A percentile compares a stretch with the other conserved stretches of the same genome.
phyloP scores from a whole-genome alignment of 2,888 invertebrate species.

The Aphodius granarius region DNA sequence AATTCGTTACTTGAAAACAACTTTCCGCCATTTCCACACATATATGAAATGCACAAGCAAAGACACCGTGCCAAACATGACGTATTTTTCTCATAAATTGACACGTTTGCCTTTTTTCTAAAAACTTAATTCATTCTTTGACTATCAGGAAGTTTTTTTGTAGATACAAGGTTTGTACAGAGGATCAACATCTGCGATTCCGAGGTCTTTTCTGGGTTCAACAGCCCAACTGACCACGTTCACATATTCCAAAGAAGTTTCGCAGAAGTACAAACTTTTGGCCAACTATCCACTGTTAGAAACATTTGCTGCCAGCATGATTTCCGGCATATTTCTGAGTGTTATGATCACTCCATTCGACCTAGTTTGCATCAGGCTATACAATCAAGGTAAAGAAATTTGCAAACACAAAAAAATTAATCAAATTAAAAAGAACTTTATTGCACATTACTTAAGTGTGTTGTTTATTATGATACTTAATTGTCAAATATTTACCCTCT shows the following conservation, averaged over 20 bases:
- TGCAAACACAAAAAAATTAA: slow-evolving; percentile 42
- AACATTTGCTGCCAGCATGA: slow-evolving; percentile 71
- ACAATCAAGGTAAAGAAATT: slow-evolving; percentile 72
- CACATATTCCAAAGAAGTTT: slow-evolving; percentile 67
- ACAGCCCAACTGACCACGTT: slow-evolving; percentile 84
- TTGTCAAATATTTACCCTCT: not conserved
- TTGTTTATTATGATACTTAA: not conserved
- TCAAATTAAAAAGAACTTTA: slow-evolving; percentile 31
- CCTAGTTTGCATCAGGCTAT: slow-evolving; percentile 82
- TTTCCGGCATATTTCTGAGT: slow-evolving; percentile 79
- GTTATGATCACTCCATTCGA: slow-evolving; percentile 86
- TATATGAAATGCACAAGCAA: no score
- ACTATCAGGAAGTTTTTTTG: no score
- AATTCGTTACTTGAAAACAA: no score
- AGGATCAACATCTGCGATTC: slow-evolving; percentile 73
- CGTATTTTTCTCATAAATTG: no score
- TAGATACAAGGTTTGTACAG: slow-evolving; percentile 72
- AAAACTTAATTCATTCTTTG: no score
- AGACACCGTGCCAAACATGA: no score
- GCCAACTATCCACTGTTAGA: slow-evolving; percentile 62
- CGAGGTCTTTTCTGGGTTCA: slow-evolving; percentile 78
- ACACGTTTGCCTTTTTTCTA: no score
- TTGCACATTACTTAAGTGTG: not conserved
- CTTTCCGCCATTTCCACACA: no score
- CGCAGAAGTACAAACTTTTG: slow-evolving; percentile 56